Conservation (phyloP, 2,888 invertebrate genomes). For the Drosophila robusta region DNA sequence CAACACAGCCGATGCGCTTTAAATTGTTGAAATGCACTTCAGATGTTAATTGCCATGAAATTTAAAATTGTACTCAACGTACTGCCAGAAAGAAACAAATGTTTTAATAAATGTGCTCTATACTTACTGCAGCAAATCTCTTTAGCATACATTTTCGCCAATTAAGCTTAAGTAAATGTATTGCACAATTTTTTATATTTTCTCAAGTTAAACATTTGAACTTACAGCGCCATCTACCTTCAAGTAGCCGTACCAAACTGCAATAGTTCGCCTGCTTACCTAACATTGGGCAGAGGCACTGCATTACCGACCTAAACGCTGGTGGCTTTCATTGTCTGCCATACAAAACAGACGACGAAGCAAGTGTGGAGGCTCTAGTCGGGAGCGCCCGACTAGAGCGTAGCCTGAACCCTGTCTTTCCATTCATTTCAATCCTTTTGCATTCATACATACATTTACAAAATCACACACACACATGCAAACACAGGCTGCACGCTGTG, state of each 20-base stretch:
- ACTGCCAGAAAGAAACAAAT: not conserved
- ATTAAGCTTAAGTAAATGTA: not conserved
- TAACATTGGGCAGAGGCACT: not conserved
- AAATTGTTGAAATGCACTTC: not conserved
- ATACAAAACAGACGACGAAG: not conserved
- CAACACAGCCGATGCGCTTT: too few species aligned
- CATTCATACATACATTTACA: too few species aligned
- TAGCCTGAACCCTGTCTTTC: too few species aligned
- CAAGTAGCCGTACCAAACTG: not conserved
- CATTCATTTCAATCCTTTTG: too few species aligned
- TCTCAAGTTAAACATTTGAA: too few species aligned
- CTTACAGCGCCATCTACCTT: conserved; percentile 6
- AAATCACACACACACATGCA: too few species aligned
- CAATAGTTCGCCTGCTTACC: not conserved
- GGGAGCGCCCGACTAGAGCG: too few species aligned
- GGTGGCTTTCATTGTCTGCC: not conserved
- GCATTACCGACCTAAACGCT: not conserved
- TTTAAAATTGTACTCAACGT: conserved; percentile 3
- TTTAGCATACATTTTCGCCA: not conserved
- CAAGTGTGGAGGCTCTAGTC: too few species aligned
- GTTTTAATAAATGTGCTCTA: not conserved
- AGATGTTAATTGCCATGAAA: conserved; percentile 7
- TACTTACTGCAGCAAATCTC: not conserved
- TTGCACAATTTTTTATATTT: not conserved
- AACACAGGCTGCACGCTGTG: too few species aligned